These are phyloP conservation scores for Troides helena DNA, from an alignment of 2,888 invertebrate species.

Conservation along the genomic window DNA sequence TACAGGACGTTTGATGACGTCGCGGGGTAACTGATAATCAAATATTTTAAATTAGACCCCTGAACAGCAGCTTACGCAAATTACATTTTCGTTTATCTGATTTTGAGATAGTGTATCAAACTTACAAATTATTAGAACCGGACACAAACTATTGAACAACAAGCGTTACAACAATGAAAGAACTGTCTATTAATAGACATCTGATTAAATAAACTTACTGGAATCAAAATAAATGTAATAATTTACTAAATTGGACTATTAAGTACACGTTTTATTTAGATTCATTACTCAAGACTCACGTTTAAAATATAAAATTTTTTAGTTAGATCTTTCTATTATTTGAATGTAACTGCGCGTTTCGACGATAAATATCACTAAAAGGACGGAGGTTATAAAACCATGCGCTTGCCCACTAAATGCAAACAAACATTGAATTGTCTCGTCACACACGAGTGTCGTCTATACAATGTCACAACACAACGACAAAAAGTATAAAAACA, in stretches of 20 bases:
- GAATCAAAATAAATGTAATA: not conserved
- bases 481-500: slow-evolving; percentile 22
- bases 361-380: not conserved
- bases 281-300: no score
- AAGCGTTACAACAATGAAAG: not conserved
- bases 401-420: not conserved
- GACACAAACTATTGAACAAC: not conserved
- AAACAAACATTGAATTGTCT: slow-evolving; percentile 4
- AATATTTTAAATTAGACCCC: slow-evolving; percentile 36
- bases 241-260: not conserved
- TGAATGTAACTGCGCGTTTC: no score
- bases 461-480: slow-evolving; percentile 1
- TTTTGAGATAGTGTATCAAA: not conserved
- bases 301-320: no score
- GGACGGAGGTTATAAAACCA: not conserved
- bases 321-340: no score
- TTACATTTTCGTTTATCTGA: not conserved
- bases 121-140: not conserved
- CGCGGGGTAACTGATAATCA: slow-evolving; percentile 46
- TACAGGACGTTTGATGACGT: slow-evolving; percentile 50
- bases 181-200: slow-evolving; percentile 1
- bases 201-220: not conserved
- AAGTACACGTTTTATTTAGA: no score
- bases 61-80: slow-evolving; percentile 13
- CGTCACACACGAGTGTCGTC: slow-evolving; percentile 5